Conservation (phyloP, 1,140 invertebrate genomes). For the Zaprionus davidi region DNA sequence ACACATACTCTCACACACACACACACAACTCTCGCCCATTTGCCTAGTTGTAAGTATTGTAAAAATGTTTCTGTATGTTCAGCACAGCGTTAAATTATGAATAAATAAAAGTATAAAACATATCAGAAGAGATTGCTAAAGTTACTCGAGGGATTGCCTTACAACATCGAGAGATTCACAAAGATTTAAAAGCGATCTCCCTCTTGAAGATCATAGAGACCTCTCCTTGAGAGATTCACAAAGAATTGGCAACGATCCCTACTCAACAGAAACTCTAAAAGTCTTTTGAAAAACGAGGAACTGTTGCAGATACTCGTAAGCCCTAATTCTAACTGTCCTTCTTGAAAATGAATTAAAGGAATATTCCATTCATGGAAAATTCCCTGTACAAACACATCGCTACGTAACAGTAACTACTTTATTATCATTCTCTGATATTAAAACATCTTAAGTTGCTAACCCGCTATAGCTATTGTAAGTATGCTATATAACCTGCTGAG, state of each 20-base stretch:
- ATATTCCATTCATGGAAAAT: not conserved
- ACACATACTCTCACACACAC: not conserved
- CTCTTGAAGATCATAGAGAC: no score
- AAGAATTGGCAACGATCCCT: no score
- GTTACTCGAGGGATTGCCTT: not conserved
- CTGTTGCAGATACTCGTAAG: no score
- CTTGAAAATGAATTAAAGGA: not conserved
- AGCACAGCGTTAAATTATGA: conserved; percentile 80
- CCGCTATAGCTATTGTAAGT: not conserved
- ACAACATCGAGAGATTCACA: not conserved
- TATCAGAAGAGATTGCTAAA: not conserved
- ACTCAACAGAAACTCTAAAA: no score
- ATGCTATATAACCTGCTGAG: not conserved
- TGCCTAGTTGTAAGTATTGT: conserved; percentile 79
- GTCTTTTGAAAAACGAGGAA: no score
- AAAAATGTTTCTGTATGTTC: conserved; percentile 73
- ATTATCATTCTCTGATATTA: not conserved
- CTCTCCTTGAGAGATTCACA: no score
- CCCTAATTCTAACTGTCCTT: no score
- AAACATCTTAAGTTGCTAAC: not conserved
- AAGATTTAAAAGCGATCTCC: not conserved
- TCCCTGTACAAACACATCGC: not conserved
- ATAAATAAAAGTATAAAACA: conserved; percentile 41
- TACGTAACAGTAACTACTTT: not conserved
- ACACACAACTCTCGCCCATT: conserved; percentile 46